These are phyloP conservation scores for Hermaeophaga mercurialis DNA, from an alignment of 2,888 invertebrate species.

Conservation along the genomic window DNA sequence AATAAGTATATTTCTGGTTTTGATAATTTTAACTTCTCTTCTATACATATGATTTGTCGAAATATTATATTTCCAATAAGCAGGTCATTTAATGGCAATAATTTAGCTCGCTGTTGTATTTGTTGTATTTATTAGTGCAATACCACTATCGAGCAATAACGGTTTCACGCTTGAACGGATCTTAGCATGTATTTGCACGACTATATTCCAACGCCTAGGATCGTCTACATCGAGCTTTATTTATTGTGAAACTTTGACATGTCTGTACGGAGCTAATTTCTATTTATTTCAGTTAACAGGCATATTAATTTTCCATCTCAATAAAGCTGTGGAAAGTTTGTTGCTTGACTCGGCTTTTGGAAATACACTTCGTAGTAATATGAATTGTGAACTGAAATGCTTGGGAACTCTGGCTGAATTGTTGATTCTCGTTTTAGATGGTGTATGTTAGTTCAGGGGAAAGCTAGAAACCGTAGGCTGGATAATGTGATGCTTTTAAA, in stretches of 20 bases:
- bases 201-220: neutral
- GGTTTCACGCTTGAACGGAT: neutral
- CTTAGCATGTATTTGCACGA: neutral
- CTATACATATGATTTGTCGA: too few relatives aligned
- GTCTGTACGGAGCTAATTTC: slow-evolving; percentile 20
- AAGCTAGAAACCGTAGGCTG: too few relatives aligned
- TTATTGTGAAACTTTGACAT: slow-evolving; percentile 29
- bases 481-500: too few relatives aligned
- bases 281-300: slow-evolving; percentile 29
- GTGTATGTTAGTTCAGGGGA: too few relatives aligned
- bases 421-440: slow-evolving; percentile 4
- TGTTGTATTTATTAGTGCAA: too few relatives aligned
- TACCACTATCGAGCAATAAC: neutral
- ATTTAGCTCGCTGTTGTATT: too few relatives aligned
- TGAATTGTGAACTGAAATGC: neutral
- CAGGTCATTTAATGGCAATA: too few relatives aligned
- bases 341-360: slow-evolving; percentile 8
- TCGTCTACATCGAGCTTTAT: slow-evolving; percentile 20
- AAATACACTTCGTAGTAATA: slow-evolving; percentile 13
- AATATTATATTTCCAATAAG: too few relatives aligned
- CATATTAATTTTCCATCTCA: slow-evolving; percentile 29
- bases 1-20: too few relatives aligned
- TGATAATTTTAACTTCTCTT: too few relatives aligned
- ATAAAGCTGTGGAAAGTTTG: slow-evolving; percentile 22
- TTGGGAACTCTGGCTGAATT: slow-evolving; percentile 8